These are phyloP conservation scores for Arbacia lixula DNA, from an alignment of 53 echinoderm and acorn worm genomes.

Conservation along the genomic window DNA sequence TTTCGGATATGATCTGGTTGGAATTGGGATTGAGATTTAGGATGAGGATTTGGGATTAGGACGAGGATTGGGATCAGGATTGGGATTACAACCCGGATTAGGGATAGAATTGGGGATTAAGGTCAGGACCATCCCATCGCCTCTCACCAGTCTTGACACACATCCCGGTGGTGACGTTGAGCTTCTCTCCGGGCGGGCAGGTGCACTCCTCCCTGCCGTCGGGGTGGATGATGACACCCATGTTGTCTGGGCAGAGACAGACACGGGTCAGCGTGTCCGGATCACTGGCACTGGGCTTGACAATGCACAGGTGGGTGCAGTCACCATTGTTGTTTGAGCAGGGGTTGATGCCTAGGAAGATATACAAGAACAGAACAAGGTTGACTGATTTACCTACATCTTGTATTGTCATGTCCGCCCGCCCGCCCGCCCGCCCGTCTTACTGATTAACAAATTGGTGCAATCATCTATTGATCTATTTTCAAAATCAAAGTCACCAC, in stretches of 20 bases:
- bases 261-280: conserved; percentile 38
- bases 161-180: conserved; percentile 53
- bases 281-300: conserved; percentile 43
- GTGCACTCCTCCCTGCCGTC: conserved; percentile 66
- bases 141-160: conserved; percentile 29
- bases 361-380: not conserved
- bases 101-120: too few species aligned
- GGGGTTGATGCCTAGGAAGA: conserved; percentile 70
- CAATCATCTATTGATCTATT: too few species aligned
- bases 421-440: too few species aligned
- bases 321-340: conserved; percentile 63
- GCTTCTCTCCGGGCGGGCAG: conserved; percentile 54
- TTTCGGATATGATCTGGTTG: too few species aligned
- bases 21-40: too few species aligned
- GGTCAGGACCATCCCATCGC: too few species aligned
- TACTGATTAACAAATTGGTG: too few species aligned
- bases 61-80: too few species aligned
- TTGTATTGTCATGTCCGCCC: too few species aligned
- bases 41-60: too few species aligned
- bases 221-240: not conserved
- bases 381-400: not conserved
- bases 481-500: too few species aligned
- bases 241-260: conserved; percentile 86
- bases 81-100: too few species aligned
- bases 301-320: conserved; percentile 87